Base-by-base conservation (phyloP, 2,888 invertebrate genomes). In the Pammene fasciana region DNA sequence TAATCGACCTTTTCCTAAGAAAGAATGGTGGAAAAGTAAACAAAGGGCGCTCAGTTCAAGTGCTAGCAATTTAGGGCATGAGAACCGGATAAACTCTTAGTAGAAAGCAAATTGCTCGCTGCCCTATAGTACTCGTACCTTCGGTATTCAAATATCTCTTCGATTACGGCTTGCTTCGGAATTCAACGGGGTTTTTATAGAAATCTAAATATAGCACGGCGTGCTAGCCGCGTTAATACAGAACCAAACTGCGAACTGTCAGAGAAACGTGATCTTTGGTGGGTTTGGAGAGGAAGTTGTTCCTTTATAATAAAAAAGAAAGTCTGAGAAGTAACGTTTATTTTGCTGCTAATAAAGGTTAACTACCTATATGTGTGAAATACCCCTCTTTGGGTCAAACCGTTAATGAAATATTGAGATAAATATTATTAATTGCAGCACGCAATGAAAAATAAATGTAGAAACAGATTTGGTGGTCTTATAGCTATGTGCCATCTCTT, bases 151-250 rank as follows among this genome's bases (percentile, higher is more conserved):
- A 70, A 68, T 64, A 65, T 48, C 64, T 65, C 65, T 54, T 62
- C 48, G 64, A 65, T 65, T 60, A 70, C 65, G 56, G 65, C 70
- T 77, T 76, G 82, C 76, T 79, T 77, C 76, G 83, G 85, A 87
- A 86, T 87, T 77, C 82, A 76, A 77, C 76, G 73, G 81, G 80
- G 84, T 87, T 85, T 84, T 86, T 83, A 86, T 87, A 87, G 86
- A 82, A 75, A 76, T 79, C 83, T 89, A 89, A 82, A 84, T 84
- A 81, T 88, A 87, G 84, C 80, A 70, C 77, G 81, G 82, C 80
- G 80, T 79, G 78, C 79, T 65, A 67, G 71, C 50, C 60, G 54
- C 81, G 81, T 82, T 82, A 79, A 77, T 75, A 76, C 75, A 73
- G 79, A 76, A 75, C 75, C 76, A 75, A 73, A 76, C 73, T 76